A percentile compares a stretch with the other conserved stretches of the same genome.
These are phyloP conservation scores for Erynnis tages DNA, from an alignment of 2,888 invertebrate species.

Conservation along the genomic window DNA sequence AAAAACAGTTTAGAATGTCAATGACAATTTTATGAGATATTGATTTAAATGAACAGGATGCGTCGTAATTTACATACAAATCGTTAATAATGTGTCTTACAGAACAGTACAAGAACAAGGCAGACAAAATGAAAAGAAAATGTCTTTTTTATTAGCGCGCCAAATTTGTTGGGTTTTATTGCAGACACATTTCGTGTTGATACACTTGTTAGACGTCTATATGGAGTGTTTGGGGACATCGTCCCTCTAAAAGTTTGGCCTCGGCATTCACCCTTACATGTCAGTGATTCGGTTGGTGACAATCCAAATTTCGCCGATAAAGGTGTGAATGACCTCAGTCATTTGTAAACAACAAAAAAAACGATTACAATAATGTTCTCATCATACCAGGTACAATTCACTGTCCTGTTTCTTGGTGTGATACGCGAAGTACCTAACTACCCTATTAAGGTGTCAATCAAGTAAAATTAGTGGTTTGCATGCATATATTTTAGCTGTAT, in stretches of 20 bases:
- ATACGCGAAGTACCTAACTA: not conserved
- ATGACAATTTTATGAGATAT: not conserved
- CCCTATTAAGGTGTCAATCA: not conserved
- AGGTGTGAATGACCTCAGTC: conserved; percentile 62
- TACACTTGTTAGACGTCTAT: conserved; percentile 11
- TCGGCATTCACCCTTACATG: conserved; percentile 32
- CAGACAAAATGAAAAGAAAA: not conserved
- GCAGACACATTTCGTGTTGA: not conserved
- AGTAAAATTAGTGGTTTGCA: too few relatives aligned
- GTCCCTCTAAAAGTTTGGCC: conserved; percentile 24
- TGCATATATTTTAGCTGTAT: too few relatives aligned
- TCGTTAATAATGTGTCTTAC: not conserved
- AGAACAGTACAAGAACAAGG: not conserved
- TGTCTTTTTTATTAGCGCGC: not conserved
- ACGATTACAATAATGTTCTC: conserved; percentile 40
- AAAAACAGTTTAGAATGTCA: too few relatives aligned
- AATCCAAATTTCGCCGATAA: conserved; percentile 56
- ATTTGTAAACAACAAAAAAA: conserved; percentile 50
- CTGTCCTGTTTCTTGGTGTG: conserved; percentile 8
- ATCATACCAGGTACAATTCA: conserved; percentile 34
- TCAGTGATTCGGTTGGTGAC: conserved; percentile 36
- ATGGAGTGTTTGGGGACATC: conserved; percentile 28
- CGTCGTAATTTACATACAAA: not conserved
- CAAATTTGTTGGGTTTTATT: not conserved
- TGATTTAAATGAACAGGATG: not conserved